These are phyloP conservation scores for Loripinus fragilis DNA, from an alignment of 2,888 invertebrate species.

Conservation along the genomic window DNA sequence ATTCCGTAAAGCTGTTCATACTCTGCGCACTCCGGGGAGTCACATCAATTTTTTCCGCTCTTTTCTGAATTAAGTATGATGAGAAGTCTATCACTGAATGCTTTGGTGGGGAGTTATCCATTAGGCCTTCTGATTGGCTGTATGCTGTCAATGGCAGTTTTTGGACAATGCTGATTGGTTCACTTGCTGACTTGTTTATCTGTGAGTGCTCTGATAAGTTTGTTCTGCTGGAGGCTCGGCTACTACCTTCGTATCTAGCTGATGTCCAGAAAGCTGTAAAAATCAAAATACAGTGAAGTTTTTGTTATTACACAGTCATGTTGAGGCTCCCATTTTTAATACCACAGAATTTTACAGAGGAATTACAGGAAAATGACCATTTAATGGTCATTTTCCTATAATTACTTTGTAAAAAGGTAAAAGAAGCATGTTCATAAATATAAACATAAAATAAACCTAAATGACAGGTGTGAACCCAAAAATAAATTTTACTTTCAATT, in stretches of 20 bases:
- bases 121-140: conserved; percentile 44
- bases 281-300: conserved; percentile 16
- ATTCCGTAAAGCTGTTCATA: conserved; percentile 37
- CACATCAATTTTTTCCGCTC: conserved; percentile 17
- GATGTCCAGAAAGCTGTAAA: conserved; percentile 82
- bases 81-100: conserved; percentile 69
- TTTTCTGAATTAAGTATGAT: conserved; percentile 57
- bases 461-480: too few species aligned
- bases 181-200: conserved; percentile 77
- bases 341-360: too few species aligned
- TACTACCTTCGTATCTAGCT: conserved; percentile 63
- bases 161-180: conserved; percentile 74
- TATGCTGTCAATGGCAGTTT: conserved; percentile 47
- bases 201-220: conserved; percentile 53
- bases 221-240: conserved; percentile 53
- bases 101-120: conserved; percentile 59
- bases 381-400: too few species aligned
- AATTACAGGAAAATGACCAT: too few species aligned
- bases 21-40: conserved; percentile 5
- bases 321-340: too few species aligned
- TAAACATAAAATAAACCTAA: too few species aligned
- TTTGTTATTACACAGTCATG: too few species aligned
- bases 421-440: too few species aligned
- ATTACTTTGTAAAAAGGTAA: too few species aligned
- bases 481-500: too few species aligned